Base-by-base conservation (phyloP, 2,113 vertebrate genomes). In the Poeciliopsis turrubarensis region DNA sequence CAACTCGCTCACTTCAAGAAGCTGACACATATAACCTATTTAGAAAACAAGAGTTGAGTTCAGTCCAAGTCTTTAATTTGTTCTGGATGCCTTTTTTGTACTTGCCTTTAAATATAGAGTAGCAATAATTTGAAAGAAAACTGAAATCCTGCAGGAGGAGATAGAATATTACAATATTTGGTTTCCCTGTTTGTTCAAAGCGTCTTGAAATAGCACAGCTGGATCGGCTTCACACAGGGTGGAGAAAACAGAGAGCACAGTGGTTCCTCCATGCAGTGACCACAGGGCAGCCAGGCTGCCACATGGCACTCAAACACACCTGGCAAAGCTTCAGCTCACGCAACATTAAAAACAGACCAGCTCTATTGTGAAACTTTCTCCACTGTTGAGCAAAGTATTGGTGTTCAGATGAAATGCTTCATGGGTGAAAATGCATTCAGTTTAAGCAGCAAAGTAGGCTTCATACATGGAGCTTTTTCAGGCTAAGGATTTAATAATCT, bases 121-220 rank as follows among this genome's bases (percentile, higher is more conserved):
- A n/a, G 25, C 22, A n/a, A n/a, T 57, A 57, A 57, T 47, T 17
- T 41, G 39, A 19, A 19, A 47, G 1, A 47, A 47, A 17, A 41
- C 15, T 51, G 19, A 57, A 57, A 8, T 57, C 25, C 9, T 10
- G 15, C 22, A 57, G 51, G 9, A 25, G 67, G 12, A 75, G 75
- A 75, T 51, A 44, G 12, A 78, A 64, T 17, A 34, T 64, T n/a
- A 54, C 25, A 80, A 73, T 75, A 63, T 65, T 73, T 65, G 41
- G 65, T 47, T 47, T 47, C 44, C 17, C 44, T 5, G 5, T 19
- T 47, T 47, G 44, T 47, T 47, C 44, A 47, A 47, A 47, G 44
- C 1, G 15, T 77, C 44, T 81, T 39, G 81, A 80, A 85, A 86
- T 70, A 83, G 60, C 64, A 19, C 44, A 41, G 66, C 73, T 82